phyloP scores from a whole-genome alignment of 2,888 invertebrate genomes.

The Athalia cordata region DNA sequence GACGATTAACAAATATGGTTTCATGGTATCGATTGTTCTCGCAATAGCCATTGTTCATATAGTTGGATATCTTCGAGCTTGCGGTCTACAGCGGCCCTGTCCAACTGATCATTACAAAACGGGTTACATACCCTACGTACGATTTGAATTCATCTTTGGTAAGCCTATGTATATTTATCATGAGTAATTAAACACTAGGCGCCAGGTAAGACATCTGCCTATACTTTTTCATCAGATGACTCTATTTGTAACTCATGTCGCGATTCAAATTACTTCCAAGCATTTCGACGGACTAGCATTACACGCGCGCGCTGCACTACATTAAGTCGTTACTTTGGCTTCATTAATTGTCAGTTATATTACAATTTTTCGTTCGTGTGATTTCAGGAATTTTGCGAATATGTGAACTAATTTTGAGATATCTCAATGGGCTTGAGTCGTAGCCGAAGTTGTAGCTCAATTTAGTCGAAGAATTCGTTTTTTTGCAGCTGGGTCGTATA shows the following conservation, averaged over 20 bases:
- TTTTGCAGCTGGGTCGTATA: too few relatives aligned
- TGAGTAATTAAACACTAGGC: slow-evolving; percentile 37
- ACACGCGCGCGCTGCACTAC: too few relatives aligned
- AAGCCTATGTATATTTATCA: slow-evolving; percentile 29
- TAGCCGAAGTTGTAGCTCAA: too few relatives aligned
- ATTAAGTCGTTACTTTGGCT: too few relatives aligned
- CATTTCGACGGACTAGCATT: too few relatives aligned
- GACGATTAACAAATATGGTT: slow-evolving; percentile 22
- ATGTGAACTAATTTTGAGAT: too few relatives aligned
- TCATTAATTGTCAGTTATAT: too few relatives aligned
- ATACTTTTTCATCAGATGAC: not conserved
- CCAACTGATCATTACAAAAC: slow-evolving; percentile 14
- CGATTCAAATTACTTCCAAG: slow-evolving; percentile 5
- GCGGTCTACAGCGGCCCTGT: not conserved
- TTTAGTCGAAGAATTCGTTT: too few relatives aligned
- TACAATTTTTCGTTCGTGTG: too few relatives aligned
- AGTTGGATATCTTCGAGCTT: slow-evolving; percentile 26
- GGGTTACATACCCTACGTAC: slow-evolving; percentile 2
- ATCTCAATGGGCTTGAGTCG: too few relatives aligned
- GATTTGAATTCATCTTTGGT: slow-evolving; percentile 14
- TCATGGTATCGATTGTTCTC: slow-evolving; percentile 30
- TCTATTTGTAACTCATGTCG: not conserved
- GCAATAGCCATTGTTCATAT: slow-evolving; percentile 22
- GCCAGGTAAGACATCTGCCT: not conserved
- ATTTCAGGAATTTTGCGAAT: too few relatives aligned